These are phyloP conservation scores for Tenualosa thibaudeaui DNA, from an alignment of 2,797 vertebrate species.

Conservation along the genomic window DNA sequence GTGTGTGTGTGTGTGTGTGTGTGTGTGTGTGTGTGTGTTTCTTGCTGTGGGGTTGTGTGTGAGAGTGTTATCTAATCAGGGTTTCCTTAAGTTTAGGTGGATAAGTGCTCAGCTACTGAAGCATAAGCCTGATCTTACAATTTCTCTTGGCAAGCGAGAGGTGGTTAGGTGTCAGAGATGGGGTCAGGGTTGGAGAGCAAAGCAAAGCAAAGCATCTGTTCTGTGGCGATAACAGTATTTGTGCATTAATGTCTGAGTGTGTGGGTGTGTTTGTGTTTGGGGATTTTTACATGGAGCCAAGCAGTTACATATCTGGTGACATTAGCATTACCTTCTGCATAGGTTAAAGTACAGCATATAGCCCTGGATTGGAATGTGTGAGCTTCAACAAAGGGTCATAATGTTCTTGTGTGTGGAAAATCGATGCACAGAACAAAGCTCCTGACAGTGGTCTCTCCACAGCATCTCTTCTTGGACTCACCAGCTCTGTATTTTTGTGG, in stretches of 20 bases:
- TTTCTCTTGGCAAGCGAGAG: neutral
- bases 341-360: neutral
- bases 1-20: constrained; percentile 3
- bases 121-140: neutral
- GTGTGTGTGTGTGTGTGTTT: neutral
- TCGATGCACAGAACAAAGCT: neutral
- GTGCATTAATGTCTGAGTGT: neutral
- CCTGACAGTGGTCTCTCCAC: neutral
- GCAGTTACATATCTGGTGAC: neutral
- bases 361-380: neutral
- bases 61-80: constrained; percentile 12
- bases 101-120: neutral
- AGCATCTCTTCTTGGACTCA: neutral
- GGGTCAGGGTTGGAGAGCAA: neutral
- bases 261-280: constrained; percentile 14
- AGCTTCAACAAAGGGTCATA: neutral
- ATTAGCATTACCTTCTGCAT: neutral
- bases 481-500: neutral
- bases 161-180: neutral
- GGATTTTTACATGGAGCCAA: neutral
- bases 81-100: neutral
- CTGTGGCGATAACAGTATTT: neutral
- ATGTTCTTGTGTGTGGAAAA: neutral
- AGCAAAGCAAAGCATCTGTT: neutral
- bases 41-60: neutral